Percentiles rank a stretch among this genome's conserved stretches.
These are phyloP conservation scores for Malacoctenus gilli DNA, from an alignment of 2,797 vertebrate genomes.

Conservation along the genomic window DNA sequence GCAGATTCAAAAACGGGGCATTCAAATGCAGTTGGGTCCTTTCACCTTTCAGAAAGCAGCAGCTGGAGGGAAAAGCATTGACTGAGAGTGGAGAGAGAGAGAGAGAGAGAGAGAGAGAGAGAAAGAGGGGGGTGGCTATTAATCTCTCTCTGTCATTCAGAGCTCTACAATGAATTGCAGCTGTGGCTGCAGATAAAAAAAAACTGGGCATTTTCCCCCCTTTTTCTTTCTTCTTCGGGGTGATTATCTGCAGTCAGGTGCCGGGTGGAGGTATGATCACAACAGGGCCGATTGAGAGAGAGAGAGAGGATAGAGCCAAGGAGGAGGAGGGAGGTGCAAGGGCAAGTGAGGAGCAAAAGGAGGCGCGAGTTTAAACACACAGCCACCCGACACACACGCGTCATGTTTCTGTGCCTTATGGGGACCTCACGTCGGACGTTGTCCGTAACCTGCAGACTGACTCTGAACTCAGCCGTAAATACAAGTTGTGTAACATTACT, in stretches of 20 bases:
- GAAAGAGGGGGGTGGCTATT: conserved; percentile 47
- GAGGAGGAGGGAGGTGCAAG: neutral
- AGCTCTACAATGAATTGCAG: conserved; percentile 79
- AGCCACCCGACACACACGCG: no score
- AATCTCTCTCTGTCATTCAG: conserved; percentile 72
- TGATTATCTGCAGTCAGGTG: conserved; percentile 78
- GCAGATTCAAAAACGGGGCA: conserved; percentile 47
- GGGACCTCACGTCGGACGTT: no score
- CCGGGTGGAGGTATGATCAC: conserved; percentile 71
- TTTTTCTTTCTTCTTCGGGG: conserved; percentile 39
- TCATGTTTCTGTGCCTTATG: no score
- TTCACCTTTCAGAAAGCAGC: conserved; percentile 68
- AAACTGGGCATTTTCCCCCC: conserved; percentile 58
- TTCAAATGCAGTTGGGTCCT: conserved; percentile 52
- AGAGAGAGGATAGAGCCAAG: conserved; percentile 4
- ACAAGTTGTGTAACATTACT: no score
- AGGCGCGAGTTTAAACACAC: conserved; percentile 12
- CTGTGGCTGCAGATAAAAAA: conserved; percentile 82
- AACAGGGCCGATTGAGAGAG: conserved; percentile 36
- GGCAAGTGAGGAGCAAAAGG: neutral
- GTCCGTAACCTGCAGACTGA: no score
- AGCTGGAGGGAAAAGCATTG: conserved; percentile 64
- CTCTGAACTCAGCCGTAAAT: no score
- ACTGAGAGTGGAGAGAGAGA: conserved; percentile 44
- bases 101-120: conserved; percentile 15